Evolutionary conservation across 2,113 vertebrate genomes (phyloP).

Genomic region (Pimephales promelas): DNA sequence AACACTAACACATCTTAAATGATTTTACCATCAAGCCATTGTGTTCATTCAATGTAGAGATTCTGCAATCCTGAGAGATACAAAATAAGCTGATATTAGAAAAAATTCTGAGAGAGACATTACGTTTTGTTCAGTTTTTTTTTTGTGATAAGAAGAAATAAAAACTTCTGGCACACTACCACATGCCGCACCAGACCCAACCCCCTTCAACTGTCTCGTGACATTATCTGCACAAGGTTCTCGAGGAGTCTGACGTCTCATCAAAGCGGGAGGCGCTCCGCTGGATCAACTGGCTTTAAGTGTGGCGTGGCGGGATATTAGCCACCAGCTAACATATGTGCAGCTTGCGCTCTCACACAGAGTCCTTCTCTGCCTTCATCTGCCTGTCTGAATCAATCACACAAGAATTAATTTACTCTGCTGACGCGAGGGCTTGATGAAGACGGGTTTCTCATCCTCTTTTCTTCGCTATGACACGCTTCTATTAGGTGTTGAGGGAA

Average conservation of each 20-base stretch:
- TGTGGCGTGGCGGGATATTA: constrained; percentile 78
- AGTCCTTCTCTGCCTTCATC: constrained; percentile 75
- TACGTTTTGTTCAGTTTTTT: background rate
- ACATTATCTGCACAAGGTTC: background rate
- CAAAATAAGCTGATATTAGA: background rate
- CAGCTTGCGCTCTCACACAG: constrained; percentile 11
- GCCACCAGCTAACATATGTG: constrained; percentile 44
- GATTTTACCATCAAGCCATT: background rate
- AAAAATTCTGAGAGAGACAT: background rate
- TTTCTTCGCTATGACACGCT: constrained; percentile 41
- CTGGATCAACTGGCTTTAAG: constrained; percentile 73
- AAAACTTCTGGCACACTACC: background rate
- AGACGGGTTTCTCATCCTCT: constrained; percentile 52
- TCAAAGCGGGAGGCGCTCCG: constrained; percentile 59
- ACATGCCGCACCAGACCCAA: background rate
- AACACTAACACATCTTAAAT: background rate
- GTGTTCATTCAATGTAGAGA: background rate
- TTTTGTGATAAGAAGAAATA: background rate
- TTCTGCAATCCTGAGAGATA: background rate
- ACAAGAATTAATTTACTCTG: constrained; percentile 83
- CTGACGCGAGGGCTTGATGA: constrained; percentile 76
- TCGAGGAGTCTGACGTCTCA: constrained; percentile 44
- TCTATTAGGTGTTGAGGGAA: constrained; percentile 42
- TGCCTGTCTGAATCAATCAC: constrained; percentile 77
- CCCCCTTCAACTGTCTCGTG: background rate